A percentile compares a stretch with the other conserved stretches of the same genome.
phyloP scores from a whole-genome alignment of 2,888 invertebrate genomes.

The Gasteruption jaculator region DNA sequence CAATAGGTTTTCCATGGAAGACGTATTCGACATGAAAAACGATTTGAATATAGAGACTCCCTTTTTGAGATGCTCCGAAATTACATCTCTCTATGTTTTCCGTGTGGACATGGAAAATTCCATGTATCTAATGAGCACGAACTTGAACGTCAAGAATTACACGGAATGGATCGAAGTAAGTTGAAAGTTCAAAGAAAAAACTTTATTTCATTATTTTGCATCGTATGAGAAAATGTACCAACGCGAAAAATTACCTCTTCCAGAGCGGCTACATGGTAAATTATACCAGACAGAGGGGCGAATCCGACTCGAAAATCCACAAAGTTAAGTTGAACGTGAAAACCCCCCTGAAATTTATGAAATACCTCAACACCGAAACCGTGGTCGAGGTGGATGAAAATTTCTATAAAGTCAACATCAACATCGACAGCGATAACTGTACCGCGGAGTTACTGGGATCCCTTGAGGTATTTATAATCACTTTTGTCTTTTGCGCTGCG shows the following conservation, averaged over 20 bases:
- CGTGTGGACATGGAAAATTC: constrained; percentile 49
- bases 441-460: constrained; percentile 54
- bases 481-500: too few relatives aligned
- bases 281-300: constrained; percentile 53
- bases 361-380: constrained; percentile 52
- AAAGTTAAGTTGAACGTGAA: constrained; percentile 53
- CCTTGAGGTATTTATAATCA: too few relatives aligned
- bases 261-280: constrained; percentile 54
- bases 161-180: constrained; percentile 54
- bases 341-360: constrained; percentile 56
- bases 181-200: constrained; percentile 14
- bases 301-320: constrained; percentile 49
- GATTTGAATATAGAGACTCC: constrained; percentile 58
- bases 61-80: constrained; percentile 51
- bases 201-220: constrained; percentile 8
- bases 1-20: constrained; percentile 56
- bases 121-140: constrained; percentile 52
- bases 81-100: constrained; percentile 55
- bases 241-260: constrained; percentile 31
- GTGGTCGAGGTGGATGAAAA: constrained; percentile 54
- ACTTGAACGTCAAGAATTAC: constrained; percentile 52
- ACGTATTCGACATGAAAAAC: constrained; percentile 57
- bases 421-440: constrained; percentile 53
- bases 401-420: constrained; percentile 54
- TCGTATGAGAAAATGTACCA: too few relatives aligned